Base-by-base conservation (phyloP, 2,888 invertebrate species). In the Drosophila eohydei region DNA sequence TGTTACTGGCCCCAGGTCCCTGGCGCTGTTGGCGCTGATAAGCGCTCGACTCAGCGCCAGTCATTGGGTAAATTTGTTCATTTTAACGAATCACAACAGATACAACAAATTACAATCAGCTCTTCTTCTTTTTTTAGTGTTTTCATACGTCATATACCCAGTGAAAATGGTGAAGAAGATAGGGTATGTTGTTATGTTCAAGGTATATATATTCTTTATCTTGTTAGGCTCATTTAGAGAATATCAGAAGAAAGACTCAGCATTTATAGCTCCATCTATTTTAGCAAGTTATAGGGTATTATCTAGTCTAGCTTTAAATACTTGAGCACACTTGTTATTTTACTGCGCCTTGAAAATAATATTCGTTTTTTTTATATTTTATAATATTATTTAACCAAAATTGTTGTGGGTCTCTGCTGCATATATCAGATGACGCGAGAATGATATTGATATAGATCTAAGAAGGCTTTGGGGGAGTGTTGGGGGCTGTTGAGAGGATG, bases 1-100 rank as follows among this genome's bases (percentile, higher is more conserved):
- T 61, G 16, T 65, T 66, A n/a, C 43, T 51, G 43, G 30, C 55
- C 36, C 50, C 51, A 36, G 51, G 30, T 36, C 44, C 44, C 36
- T 44, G 41, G 52, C 54, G n/a, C 32, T 32, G 50, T 50, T 50
- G 3, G 16, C 50, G 55, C 60, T 80, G 77, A 77, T 80, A 77
- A 81, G 48, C 4, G 28, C 12, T n/a, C 50, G 64, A 28, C 48
- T 32, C 63, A 80, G 61, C 70, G 80, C 64, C 63, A 75, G 50
- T 56, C 80, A 80, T 58, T 40, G 57, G 56, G 46, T 55, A 41
- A 62, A 76, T 55, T 64, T 74, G 58, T 48, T 64, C 30, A 70
- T 54, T 75, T 70, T 57, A 40, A 71, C 81, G 58, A 78, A 77
- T 81, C 77, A 76, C 28, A 77, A 65, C 30, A 80, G 48, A 59